Conservation (phyloP, 2,797 vertebrate species). For the Synanceia verrucosa region DNA sequence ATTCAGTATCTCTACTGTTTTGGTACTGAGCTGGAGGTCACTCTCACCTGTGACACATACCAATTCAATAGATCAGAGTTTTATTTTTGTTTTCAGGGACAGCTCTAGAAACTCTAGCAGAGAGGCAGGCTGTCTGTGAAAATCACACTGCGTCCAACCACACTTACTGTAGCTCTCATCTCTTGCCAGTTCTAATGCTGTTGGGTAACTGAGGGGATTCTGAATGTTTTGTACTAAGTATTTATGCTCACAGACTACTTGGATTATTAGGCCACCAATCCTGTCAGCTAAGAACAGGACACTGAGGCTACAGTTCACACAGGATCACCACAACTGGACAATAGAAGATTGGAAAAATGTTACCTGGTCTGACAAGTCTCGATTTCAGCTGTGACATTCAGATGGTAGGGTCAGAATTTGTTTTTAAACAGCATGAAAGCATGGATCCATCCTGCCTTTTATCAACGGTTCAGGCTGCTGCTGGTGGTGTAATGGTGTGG, state of each 20-base stretch:
- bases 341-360: too few relatives aligned
- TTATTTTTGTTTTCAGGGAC: not conserved
- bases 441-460: too few relatives aligned
- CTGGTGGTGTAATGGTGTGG: too few relatives aligned
- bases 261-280: too few relatives aligned
- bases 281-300: too few relatives aligned
- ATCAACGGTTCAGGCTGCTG: too few relatives aligned
- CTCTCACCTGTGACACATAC: not conserved
- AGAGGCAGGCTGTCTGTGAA: not conserved
- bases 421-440: too few relatives aligned
- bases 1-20: not conserved
- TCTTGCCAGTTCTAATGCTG: not conserved
- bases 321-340: too few relatives aligned
- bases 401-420: too few relatives aligned
- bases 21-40: not conserved
- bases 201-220: slow-evolving; percentile 4
- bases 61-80: not conserved
- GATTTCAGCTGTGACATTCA: too few relatives aligned
- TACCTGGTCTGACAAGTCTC: too few relatives aligned
- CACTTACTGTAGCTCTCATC: not conserved
- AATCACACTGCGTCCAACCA: not conserved
- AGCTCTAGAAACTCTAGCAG: not conserved
- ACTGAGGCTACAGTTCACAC: too few relatives aligned
- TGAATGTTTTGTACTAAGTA: not conserved
- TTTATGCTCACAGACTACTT: slow-evolving; percentile 10